A percentile compares a stretch with the other conserved stretches of the same genome.
These are phyloP conservation scores for Podabrus alpinus DNA, from an alignment of 2,888 invertebrate species.

Conservation along the genomic window DNA sequence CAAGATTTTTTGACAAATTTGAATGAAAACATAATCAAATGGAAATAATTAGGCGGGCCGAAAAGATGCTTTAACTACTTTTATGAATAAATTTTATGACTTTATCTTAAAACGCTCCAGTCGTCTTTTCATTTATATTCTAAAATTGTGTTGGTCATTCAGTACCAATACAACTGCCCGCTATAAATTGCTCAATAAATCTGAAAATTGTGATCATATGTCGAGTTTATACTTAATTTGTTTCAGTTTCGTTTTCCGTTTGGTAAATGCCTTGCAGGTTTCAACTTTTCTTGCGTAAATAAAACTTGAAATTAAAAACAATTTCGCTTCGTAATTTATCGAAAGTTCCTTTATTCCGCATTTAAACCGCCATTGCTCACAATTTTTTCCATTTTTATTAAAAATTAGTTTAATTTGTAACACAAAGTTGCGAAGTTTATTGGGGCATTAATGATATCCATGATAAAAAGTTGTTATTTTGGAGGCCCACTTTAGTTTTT, in stretches of 20 bases:
- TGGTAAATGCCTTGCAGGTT: not conserved
- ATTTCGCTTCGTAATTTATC: not conserved
- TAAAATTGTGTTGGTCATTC: too few relatives aligned
- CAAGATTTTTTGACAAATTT: too few relatives aligned
- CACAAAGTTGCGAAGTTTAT: conserved; percentile 1
- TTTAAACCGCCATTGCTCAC: not conserved
- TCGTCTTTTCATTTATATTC: too few relatives aligned
- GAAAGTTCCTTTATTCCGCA: not conserved
- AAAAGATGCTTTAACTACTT: too few relatives aligned
- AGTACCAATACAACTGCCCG: too few relatives aligned
- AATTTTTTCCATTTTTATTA: not conserved
- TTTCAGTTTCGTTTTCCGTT: not conserved
- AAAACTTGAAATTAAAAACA: not conserved
- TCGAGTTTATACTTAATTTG: too few relatives aligned
- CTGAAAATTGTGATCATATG: too few relatives aligned
- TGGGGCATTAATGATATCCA: conserved; percentile 5
- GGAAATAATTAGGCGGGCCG: too few relatives aligned
- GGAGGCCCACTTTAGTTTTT: not conserved
- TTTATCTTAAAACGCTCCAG: too few relatives aligned
- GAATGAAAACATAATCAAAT: too few relatives aligned
- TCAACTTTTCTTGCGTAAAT: not conserved
- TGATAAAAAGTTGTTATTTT: conserved; percentile 17
- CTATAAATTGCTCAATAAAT: too few relatives aligned
- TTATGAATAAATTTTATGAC: too few relatives aligned
- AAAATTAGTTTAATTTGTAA: not conserved